Percentiles rank a stretch among this genome's conserved stretches.
Evolutionary conservation across 2,113 vertebrate genomes (phyloP).

Genomic region (Ptilonorhynchus violaceus): DNA sequence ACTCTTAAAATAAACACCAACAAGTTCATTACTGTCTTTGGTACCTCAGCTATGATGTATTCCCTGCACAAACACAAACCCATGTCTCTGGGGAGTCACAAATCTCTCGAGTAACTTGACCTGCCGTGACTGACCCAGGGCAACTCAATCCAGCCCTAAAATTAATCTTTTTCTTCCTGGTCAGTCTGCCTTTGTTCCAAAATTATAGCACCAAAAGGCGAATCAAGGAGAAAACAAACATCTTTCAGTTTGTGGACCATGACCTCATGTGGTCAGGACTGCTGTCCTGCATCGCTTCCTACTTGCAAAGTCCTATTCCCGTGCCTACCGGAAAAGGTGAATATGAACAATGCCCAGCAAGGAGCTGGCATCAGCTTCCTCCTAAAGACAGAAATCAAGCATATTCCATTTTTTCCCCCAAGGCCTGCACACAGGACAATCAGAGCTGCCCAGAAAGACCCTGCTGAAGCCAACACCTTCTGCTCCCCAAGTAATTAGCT

Average conservation of each 20-base stretch:
- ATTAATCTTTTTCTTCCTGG: neutral
- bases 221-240: neutral
- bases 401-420: neutral
- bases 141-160: neutral
- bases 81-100: neutral
- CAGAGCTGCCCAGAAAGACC: neutral
- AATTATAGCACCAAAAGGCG: neutral
- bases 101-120: neutral
- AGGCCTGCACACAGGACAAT: neutral
- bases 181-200: neutral
- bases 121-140: neutral
- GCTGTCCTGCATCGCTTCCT: neutral
- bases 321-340: neutral
- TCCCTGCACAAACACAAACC: neutral
- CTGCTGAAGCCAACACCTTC: neutral
- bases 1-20: neutral
- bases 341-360: neutral
- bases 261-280: neutral
- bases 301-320: neutral
- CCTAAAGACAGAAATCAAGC: neutral
- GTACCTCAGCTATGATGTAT: neutral
- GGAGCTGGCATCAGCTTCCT: neutral
- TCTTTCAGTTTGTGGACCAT: neutral
- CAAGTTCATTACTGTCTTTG: neutral
- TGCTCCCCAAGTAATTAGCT: rapidly evolving